Base-by-base conservation (phyloP, 1,140 invertebrate genomes). In the Trachymyrmex cornetzi region DNA sequence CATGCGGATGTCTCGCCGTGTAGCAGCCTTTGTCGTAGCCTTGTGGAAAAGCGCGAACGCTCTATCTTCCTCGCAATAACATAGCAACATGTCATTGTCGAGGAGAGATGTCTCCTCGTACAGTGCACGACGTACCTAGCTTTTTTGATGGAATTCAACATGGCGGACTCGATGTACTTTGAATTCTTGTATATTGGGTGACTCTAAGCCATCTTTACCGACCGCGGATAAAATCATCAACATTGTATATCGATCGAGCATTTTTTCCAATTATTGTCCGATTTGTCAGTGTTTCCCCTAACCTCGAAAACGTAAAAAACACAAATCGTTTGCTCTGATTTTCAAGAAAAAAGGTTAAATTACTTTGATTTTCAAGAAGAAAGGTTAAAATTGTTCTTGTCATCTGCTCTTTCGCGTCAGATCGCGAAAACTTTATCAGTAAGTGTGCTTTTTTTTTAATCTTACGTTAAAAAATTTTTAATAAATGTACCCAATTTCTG, bases 61-160 rank as follows among this genome's bases (percentile, higher is more conserved):
- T 30, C 38, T 34, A 63, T 50, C 38, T 74, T 55, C 16, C 27
- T 14, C 27, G 79, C n/a, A 84, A 84, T 74, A 82, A 82, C 80
- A 72, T 74, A 82, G 19, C 69, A 84, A 84, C 80, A 84, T 84
- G 55, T 44, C 48, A 84, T 24, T 59, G 38, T 48, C 38, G n/a
- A 74, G 55, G 4, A 74, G 24, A 48, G 44, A 82, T 61, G 69
- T 57, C 77, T 30, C n/a, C n/a, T 50, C 30, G 22, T 19, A 14
- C 22, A 57, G 64, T 12, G 66, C 4, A 27, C 22, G 55, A 71
- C 16, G 57, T 44, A 82, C n/a, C 66, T 27, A 72, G 4, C 66
- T 24, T 61, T 3, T 30, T 19, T 34, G 69, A 84, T 64, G 9
- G 1, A 44, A 38, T 4, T 9, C 30, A 38, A 66, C 14, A 80